Percentiles rank a stretch among this genome's conserved stretches.
Conservation (phyloP, 2,113 vertebrate genomes). For the Pithys albifrons region DNA sequence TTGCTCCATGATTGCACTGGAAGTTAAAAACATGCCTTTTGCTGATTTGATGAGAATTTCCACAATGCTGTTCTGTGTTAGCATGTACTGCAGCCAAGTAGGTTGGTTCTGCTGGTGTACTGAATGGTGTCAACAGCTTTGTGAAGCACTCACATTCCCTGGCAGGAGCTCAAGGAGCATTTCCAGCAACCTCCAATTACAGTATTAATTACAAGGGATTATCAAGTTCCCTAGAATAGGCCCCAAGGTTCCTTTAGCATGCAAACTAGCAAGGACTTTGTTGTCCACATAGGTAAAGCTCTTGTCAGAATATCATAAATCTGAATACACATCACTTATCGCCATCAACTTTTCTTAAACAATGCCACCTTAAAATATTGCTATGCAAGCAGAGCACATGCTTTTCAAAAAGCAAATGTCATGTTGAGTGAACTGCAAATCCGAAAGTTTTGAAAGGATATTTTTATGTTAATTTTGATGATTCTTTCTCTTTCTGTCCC, state of each 20-base stretch:
- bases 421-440: neutral
- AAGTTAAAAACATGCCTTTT: neutral
- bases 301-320: neutral
- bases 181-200: constrained; percentile 38
- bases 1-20: fast-evolving
- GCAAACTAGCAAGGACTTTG: neutral
- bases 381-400: neutral
- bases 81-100: neutral
- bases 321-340: neutral
- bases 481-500: neutral
- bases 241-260: neutral
- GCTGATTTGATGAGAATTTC: neutral
- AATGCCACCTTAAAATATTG: neutral
- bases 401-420: neutral
- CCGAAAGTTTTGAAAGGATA: neutral
- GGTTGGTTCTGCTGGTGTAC: neutral
- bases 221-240: neutral
- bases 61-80: neutral
- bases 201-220: constrained; percentile 46
- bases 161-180: constrained; percentile 20
- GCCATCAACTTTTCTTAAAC: neutral
- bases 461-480: neutral
- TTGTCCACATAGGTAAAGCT: neutral
- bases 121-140: neutral
- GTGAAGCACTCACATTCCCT: constrained; percentile 12